phyloP scores from a whole-genome alignment of 2,113 vertebrate genomes.

The Dipodomys ordii region DNA sequence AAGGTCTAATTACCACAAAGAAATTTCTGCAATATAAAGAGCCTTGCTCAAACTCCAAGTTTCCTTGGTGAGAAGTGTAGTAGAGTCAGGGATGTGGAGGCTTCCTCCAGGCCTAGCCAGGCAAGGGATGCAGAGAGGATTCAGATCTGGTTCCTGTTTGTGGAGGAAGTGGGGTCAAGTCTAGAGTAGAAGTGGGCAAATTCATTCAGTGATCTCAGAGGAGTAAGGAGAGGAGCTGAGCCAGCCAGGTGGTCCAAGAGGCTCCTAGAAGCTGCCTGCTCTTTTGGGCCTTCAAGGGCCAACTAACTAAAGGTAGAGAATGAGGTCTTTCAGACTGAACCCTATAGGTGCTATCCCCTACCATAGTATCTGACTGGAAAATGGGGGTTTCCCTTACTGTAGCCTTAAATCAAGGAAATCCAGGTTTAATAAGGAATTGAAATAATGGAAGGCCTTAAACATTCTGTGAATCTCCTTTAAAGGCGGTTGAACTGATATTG shows the following conservation, averaged over 20 bases:
- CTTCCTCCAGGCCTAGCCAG: not conserved
- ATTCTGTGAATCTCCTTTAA: constrained; percentile 5
- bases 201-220: not conserved
- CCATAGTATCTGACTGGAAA: not conserved
- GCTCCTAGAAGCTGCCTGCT: not conserved
- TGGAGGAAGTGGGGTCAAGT: not conserved
- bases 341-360: not conserved
- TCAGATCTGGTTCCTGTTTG: not conserved
- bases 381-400: not conserved
- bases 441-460: not conserved
- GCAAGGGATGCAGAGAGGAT: not conserved
- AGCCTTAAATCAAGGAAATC: not conserved
- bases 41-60: not conserved
- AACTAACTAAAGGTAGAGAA: constrained; percentile 7
- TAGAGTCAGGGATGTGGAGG: not conserved
- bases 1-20: not conserved
- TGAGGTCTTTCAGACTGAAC: not conserved
- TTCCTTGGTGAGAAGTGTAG: not conserved
- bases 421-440: not conserved
- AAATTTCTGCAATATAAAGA: not conserved
- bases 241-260: not conserved
- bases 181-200: not conserved
- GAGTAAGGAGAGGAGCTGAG: not conserved
- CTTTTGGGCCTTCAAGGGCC: not conserved
- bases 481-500: not conserved